Evolutionary conservation across 2,797 vertebrate species (phyloP).

Genomic region (Sebastes variabilis): DNA sequence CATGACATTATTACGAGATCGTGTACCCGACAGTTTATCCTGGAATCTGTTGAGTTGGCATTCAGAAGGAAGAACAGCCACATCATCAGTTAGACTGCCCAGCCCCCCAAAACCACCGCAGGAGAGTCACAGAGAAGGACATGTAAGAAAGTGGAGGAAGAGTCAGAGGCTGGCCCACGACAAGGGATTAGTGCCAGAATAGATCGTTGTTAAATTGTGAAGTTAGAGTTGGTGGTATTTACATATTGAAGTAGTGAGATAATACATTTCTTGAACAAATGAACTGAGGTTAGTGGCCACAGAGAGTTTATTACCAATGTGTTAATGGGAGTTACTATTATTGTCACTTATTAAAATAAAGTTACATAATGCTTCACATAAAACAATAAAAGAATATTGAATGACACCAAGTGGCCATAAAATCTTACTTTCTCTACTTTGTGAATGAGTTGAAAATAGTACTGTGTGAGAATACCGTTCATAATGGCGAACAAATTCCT

Average conservation of each 20-base stretch:
- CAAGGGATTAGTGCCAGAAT: background rate
- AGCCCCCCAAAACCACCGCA: background rate
- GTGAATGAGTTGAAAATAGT: background rate
- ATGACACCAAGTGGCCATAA: background rate
- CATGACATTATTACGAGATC: background rate
- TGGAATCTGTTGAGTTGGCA: conserved; percentile 45
- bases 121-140: background rate
- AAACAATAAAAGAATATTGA: background rate
- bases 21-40: background rate
- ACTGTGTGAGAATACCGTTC: background rate
- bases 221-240: background rate
- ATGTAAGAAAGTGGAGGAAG: background rate
- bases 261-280: background rate
- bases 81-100: conserved; percentile 42
- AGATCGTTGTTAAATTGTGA: background rate
- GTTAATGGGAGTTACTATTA: background rate
- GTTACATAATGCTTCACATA: background rate
- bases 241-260: background rate
- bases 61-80: conserved; percentile 31
- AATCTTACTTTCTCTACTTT: background rate
- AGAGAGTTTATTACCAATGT: background rate
- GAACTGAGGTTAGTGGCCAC: background rate
- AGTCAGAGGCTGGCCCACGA: background rate
- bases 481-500: background rate
- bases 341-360: background rate